phyloP scores from a whole-genome alignment of 2,888 invertebrate species.

The Mesochorus sp. region DNA sequence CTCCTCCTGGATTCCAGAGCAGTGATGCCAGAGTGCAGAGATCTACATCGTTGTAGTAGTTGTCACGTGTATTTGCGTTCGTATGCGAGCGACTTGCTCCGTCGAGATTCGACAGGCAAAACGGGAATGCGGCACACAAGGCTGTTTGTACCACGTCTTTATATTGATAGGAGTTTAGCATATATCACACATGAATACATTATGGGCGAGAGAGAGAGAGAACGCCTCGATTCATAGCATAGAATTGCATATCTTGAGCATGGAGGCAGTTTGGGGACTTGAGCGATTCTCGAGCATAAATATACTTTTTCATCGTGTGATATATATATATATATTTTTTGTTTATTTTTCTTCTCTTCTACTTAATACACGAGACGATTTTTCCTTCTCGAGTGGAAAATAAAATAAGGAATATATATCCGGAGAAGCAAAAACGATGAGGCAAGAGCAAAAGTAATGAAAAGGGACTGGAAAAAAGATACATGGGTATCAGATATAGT shows the following conservation, averaged over 20 bases:
- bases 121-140: background rate
- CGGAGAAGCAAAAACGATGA: background rate
- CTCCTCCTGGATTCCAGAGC: conserved; percentile 72
- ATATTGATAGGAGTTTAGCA: conserved; percentile 56
- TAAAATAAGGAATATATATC: background rate
- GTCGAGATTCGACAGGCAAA: conserved; percentile 22
- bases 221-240: background rate
- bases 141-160: conserved; percentile 21
- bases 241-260: background rate
- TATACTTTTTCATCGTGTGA: background rate
- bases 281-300: no score
- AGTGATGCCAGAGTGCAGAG: conserved; percentile 45
- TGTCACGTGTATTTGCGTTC: conserved; percentile 14
- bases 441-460: background rate
- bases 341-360: background rate
- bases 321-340: no score
- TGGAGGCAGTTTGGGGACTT: background rate
- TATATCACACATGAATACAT: conserved; percentile 33
- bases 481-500: background rate
- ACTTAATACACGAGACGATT: no score
- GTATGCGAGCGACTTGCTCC: conserved; percentile 15
- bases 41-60: background rate
- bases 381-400: background rate
- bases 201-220: background rate
- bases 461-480: background rate